Percentiles rank a stretch among this genome's conserved stretches.
phyloP scores from a whole-genome alignment of 2,113 vertebrate species.

The Eolophus roseicapilla region DNA sequence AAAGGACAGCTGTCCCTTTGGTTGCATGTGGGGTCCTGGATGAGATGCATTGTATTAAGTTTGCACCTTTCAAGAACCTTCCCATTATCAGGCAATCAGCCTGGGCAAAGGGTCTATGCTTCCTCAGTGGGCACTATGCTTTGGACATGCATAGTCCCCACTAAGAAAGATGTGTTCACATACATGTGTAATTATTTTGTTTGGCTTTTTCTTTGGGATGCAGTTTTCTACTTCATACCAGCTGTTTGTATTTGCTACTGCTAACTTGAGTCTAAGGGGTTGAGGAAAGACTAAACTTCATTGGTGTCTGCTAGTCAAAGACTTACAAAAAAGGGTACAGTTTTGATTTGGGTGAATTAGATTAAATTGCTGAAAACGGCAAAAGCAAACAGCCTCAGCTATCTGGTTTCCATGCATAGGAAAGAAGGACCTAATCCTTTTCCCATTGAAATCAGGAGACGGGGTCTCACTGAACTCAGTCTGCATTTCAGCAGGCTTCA shows the following conservation, averaged over 20 bases:
- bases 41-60: not conserved
- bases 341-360: conserved; percentile 20
- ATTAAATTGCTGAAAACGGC: not conserved
- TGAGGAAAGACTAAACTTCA: not conserved
- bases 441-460: not conserved
- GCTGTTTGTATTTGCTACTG: not conserved
- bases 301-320: not conserved
- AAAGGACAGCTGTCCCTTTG: not conserved
- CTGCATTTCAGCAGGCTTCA: not conserved
- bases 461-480: not conserved
- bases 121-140: not conserved
- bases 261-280: not conserved
- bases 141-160: not conserved
- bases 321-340: not conserved
- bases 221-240: not conserved
- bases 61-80: not conserved
- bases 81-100: not conserved
- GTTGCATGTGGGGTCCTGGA: not conserved
- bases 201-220: not conserved
- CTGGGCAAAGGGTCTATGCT: not conserved
- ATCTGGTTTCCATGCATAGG: not conserved
- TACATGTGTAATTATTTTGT: not conserved
- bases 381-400: not conserved
- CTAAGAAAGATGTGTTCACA: not conserved
- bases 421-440: conserved; percentile 18